Conservation (phyloP, 2,113 vertebrate genomes). For the Dromiciops gliroides region DNA sequence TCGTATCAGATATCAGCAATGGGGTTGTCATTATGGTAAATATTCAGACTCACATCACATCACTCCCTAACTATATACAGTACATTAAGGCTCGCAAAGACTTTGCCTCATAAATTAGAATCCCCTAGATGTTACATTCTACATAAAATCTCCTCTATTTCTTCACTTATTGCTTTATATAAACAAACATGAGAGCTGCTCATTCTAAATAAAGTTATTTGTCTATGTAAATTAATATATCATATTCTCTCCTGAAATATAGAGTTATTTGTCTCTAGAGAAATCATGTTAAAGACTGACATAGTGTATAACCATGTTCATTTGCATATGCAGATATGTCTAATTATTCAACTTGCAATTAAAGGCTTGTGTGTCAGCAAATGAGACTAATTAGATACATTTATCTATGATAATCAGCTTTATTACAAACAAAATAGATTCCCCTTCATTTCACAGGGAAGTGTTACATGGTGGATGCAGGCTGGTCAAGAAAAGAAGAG, state of each 20-base stretch:
- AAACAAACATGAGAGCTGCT: slow-evolving; percentile 75
- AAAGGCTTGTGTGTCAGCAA: slow-evolving; percentile 87
- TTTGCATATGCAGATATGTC: slow-evolving; percentile 88
- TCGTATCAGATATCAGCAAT: background rate
- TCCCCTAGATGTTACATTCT: slow-evolving; percentile 67
- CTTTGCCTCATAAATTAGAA: slow-evolving; percentile 39
- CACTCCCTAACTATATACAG: background rate
- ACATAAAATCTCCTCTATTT: slow-evolving; percentile 43
- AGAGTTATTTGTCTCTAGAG: slow-evolving; percentile 82
- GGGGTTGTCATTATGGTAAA: background rate
- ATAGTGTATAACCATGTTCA: slow-evolving; percentile 73
- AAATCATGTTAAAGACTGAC: slow-evolving; percentile 80
- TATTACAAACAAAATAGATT: slow-evolving; percentile 83
- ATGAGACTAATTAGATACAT: slow-evolving; percentile 88
- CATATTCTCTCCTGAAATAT: slow-evolving; percentile 79
- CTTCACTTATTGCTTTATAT: slow-evolving; percentile 65
- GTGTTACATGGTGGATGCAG: slow-evolving; percentile 19
- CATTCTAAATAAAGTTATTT: slow-evolving; percentile 81
- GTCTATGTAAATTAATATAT: slow-evolving; percentile 80
- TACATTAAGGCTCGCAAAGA: background rate
- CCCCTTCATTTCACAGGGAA: slow-evolving; percentile 67
- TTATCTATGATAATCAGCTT: slow-evolving; percentile 84
- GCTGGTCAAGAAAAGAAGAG: slow-evolving; percentile 31
- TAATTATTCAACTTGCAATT: slow-evolving; percentile 86
- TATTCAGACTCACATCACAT: rapidly evolving